phyloP scores from a whole-genome alignment of 1,140 invertebrate genomes.

The Daktulosphaira vitifoliae region DNA sequence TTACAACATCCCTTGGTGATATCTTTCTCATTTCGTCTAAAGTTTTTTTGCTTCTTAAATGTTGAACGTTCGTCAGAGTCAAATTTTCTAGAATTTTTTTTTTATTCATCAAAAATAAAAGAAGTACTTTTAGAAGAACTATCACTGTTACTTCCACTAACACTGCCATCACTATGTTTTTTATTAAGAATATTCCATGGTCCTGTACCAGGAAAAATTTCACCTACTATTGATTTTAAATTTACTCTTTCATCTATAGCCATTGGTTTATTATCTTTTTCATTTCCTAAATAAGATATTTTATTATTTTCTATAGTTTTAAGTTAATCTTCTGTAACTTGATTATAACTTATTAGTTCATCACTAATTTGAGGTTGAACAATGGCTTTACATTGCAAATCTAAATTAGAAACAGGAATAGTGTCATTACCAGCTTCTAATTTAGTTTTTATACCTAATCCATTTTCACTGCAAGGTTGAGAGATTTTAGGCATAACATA shows the following conservation, averaged over 20 bases:
- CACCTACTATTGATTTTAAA: neutral
- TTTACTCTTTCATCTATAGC: too few species aligned
- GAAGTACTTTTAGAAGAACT: constrained; percentile 1
- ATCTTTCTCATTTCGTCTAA: constrained; percentile 7
- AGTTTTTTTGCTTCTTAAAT: neutral
- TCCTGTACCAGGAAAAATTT: neutral
- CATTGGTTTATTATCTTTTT: too few species aligned
- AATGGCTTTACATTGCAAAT: too few species aligned
- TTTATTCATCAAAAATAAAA: too few species aligned
- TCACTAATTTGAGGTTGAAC: too few species aligned
- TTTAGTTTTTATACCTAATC: neutral
- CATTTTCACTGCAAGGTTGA: constrained; percentile 1
- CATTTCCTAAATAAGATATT: too few species aligned
- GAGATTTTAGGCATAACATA: neutral
- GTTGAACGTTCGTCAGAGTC: neutral
- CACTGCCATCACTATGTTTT: constrained; percentile 2
- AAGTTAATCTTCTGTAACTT: too few species aligned
- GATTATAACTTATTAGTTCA: too few species aligned
- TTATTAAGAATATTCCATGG: constrained; percentile 1
- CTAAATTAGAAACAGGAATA: too few species aligned
- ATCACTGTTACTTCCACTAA: neutral
- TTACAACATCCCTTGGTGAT: neutral
- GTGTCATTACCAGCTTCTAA: too few species aligned
- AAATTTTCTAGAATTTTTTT: too few species aligned
- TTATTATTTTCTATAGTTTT: too few species aligned